Conservation (phyloP, 2,888 invertebrate species). For the Tridacna crocea region DNA sequence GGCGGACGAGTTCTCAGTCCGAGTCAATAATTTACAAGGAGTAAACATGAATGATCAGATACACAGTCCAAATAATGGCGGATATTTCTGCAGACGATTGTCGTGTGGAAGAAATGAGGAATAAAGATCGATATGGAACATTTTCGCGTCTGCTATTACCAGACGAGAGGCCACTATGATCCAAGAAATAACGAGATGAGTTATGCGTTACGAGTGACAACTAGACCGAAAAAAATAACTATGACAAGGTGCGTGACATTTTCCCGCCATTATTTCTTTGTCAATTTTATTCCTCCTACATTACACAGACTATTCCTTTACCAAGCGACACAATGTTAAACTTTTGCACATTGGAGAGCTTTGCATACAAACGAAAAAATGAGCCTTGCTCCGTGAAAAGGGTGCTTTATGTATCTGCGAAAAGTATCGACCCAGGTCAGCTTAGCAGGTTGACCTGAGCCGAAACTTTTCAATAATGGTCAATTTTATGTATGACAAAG, state of each 20-base stretch:
- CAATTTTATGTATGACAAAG: too few relatives aligned
- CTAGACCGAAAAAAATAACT: neutral
- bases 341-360: too few relatives aligned
- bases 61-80: slow-evolving; percentile 18
- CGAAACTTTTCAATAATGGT: too few relatives aligned
- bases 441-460: too few relatives aligned
- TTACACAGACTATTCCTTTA: too few relatives aligned
- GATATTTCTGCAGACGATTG: slow-evolving; percentile 14
- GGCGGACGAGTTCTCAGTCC: slow-evolving; percentile 9
- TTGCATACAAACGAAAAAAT: too few relatives aligned
- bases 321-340: too few relatives aligned
- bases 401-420: too few relatives aligned
- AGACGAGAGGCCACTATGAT: slow-evolving; percentile 14
- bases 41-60: slow-evolving; percentile 14
- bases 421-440: too few relatives aligned
- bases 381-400: too few relatives aligned
- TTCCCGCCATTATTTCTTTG: neutral
- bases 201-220: neutral
- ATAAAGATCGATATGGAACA: slow-evolving; percentile 23
- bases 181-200: slow-evolving; percentile 7
- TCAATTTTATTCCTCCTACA: too few relatives aligned
- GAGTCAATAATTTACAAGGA: slow-evolving; percentile 5
- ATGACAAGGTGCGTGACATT: neutral
- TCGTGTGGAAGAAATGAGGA: neutral
- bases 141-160: neutral